Evolutionary conservation across 2,797 vertebrate genomes (phyloP).

Genomic region (Sebastiscus tertius): DNA sequence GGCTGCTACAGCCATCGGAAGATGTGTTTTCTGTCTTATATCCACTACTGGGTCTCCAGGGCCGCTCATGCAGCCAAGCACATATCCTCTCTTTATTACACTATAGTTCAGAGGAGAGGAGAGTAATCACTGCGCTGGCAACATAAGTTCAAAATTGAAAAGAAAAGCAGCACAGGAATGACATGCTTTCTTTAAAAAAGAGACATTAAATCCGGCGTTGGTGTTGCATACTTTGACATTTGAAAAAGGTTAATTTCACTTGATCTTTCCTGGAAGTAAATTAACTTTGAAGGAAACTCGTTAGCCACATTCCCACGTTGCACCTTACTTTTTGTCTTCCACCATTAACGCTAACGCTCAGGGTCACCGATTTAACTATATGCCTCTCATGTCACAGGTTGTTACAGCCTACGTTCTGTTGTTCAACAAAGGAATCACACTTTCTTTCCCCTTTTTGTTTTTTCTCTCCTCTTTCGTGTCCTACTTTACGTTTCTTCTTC

Average conservation of each 20-base stretch:
- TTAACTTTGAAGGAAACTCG: slow-evolving; percentile 45
- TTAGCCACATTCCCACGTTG: slow-evolving; percentile 37
- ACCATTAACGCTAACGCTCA: slow-evolving; percentile 6
- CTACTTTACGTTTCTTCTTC: neutral
- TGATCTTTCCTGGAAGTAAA: slow-evolving; percentile 54
- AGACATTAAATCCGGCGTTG: neutral
- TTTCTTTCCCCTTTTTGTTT: neutral
- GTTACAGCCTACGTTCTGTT: neutral
- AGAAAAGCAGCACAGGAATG: slow-evolving; percentile 1
- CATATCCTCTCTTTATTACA: slow-evolving; percentile 36
- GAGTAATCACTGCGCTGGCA: slow-evolving; percentile 14
- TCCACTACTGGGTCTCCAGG: slow-evolving; percentile 29
- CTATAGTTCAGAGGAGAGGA: slow-evolving; percentile 6
- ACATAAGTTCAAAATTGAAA: slow-evolving; percentile 19
- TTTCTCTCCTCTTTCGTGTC: neutral
- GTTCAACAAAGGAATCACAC: neutral
- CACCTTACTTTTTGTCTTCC: slow-evolving; percentile 22
- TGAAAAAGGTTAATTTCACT: slow-evolving; percentile 63
- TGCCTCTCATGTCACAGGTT: neutral
- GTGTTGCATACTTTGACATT: slow-evolving; percentile 16
- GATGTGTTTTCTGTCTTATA: slow-evolving; percentile 51
- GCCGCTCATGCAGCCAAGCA: slow-evolving; percentile 6
- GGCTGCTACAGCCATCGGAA: slow-evolving; percentile 42
- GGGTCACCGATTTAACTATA: slow-evolving; percentile 18
- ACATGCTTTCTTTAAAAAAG: slow-evolving; percentile 2